A percentile compares a stretch with the other conserved stretches of the same genome.
phyloP scores from a whole-genome alignment of 2,113 vertebrate species.

The Hoplias malabaricus region DNA sequence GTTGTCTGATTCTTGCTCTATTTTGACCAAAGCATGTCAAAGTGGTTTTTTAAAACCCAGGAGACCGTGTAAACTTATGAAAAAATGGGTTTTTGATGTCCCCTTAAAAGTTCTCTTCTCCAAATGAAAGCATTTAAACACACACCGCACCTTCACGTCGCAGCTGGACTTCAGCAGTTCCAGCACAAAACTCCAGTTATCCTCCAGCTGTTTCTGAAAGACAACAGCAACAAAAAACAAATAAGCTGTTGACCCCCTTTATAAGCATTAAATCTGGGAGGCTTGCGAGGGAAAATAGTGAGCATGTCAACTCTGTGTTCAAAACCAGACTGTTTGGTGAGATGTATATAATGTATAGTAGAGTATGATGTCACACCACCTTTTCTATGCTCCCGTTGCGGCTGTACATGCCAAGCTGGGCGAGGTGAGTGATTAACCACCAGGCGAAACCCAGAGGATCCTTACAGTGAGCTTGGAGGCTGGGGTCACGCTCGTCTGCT shows the following conservation, averaged over 20 bases:
- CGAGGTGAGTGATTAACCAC: conserved; percentile 89
- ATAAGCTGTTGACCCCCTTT: background rate
- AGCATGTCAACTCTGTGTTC: too few relatives aligned
- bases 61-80: too few relatives aligned
- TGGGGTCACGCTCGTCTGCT: conserved; percentile 51
- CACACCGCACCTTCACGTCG: conserved; percentile 76
- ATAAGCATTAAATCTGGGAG: too few relatives aligned
- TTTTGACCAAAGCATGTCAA: too few relatives aligned
- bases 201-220: conserved; percentile 79
- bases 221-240: background rate
- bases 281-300: too few relatives aligned
- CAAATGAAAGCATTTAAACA: background rate
- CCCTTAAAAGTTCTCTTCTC: background rate
- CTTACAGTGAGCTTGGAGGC: conserved; percentile 76
- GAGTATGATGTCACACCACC: conserved; percentile 72
- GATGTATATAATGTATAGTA: too few relatives aligned
- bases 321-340: too few relatives aligned
- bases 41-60: too few relatives aligned
- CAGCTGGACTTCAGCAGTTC: conserved; percentile 84
- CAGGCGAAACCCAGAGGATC: conserved; percentile 88
- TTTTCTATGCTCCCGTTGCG: conserved; percentile 77
- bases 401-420: conserved; percentile 81
- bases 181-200: conserved; percentile 89
- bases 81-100: too few relatives aligned
- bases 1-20: too few relatives aligned